Evolutionary conservation across 35 echinoderm and acorn worm genomes (phyloP), one percentile per base, ranked within the genome.

Genomic region (Patiria miniata): DNA sequence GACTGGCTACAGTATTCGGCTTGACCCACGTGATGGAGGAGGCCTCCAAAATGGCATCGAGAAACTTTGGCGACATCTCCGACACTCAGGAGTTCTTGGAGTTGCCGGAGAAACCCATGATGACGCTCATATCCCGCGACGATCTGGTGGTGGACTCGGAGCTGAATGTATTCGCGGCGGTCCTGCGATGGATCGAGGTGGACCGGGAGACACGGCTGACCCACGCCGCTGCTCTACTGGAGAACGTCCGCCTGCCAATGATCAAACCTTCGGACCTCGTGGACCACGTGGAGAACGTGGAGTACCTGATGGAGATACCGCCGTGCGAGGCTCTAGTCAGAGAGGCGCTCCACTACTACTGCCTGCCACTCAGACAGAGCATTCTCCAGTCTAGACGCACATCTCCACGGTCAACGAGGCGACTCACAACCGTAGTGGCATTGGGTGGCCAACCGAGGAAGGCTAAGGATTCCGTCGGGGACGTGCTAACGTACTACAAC

Each of bases 281-380:
- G 21, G 96, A 99, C 37, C 86, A 95, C 81, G 96, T 99, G 15
- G 93, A 99, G 87, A 87, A 78, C 50, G 87, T 93, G 18, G 76
- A 91, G 19, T 86, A 83, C 58, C 40, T 99, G 16, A 93, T 92
- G 92, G 39, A 52, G 51, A 77, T 92, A 73, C 92, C 96, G 39
- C 29, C 85, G 34, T 95, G 93, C 51, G 92, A 99, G 52, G 78
- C 50, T 10, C 68, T 99, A n/a, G 82, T 99, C 6, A 92, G 94
- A 40, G 96, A 99, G 58, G 96, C 96, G 37, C 79, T 99, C 2
- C 96, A 95, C 39, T 99, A 99, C 78, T 86, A 99, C 83, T 99
- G 92, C 51, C 83, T 99, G 19, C 96, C 96, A 9, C 82, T 91
- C 21, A 57, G 96, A 30, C 96, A 99, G 56, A 92, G 93, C 42